Base-by-base conservation (phyloP, 2,113 vertebrate species). In the Picathartes gymnocephalus region DNA sequence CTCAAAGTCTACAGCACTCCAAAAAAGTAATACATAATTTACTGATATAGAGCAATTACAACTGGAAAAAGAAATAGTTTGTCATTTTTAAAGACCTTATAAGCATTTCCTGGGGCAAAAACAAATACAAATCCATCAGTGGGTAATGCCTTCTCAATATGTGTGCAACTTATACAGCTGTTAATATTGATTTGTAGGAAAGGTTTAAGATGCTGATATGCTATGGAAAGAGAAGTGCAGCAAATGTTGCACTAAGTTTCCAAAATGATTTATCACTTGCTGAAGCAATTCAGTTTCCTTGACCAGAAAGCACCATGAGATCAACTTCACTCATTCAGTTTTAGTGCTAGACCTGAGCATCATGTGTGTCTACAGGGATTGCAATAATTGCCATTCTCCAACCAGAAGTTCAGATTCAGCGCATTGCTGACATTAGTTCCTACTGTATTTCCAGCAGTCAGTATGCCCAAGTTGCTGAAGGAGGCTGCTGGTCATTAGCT, bases 151-250 rank as follows among this genome's bases (percentile, higher is more conserved):
- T 94, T 93, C 96, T 95, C 93, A 91, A 95, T 91, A 96, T 37
- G 53, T 68, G 70, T 80, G 91, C 86, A 95, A 92, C 93, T 94
- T 92, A 91, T 27, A 96, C 88, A 92, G 96, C 95, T 95, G 95
- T 96, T 96, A 95, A 95, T 96, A 97, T 91, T 97, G 96, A 97
- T 97, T 97, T 97, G 91, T 86, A 78, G 86, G 81, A 74, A 82
- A 97, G 92, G 93, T 89, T 96, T 95, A 95, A 93, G 81, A 97
- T 87, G 82, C 74, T 95, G 89, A 85, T 85, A 85, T 30, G 69
- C 60, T 83, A 78, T 35, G 56, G 69, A 91, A 95, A 90, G 62
- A 93, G 73, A 95, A 88, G 16, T 40, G 57, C 64, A 91, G 83
- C 39, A 85, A 95, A 91, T 13, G 28, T 30, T 90, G 65, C 65